Base-by-base conservation (phyloP, 2,113 vertebrate genomes). In the Petrocephalus zakoni region DNA sequence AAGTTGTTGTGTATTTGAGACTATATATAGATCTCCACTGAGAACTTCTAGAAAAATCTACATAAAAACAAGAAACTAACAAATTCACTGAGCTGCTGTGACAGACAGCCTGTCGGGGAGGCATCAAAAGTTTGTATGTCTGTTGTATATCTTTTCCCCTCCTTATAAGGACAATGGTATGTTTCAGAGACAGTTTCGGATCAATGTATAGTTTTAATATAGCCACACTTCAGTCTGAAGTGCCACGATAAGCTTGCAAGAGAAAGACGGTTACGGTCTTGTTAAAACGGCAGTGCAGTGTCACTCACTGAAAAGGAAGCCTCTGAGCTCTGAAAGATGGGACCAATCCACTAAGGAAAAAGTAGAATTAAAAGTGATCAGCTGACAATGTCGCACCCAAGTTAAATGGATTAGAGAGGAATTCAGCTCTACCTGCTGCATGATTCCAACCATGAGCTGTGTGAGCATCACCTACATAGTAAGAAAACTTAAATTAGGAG, bases 381-480 rank as follows among this genome's bases (percentile, higher is more conserved):
- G 22, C 13, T 55, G 34, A 47, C 37, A 19, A 22, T 64, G 15
- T 55, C 34, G 8, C 13, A 17, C 15, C n/a, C 49, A 2, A 86
- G 58, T 17, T 86, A 29, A n/a, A 88, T 17, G 85, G 34, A 19
- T 89, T 11, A 17, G 86, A 86, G 51, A 22, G 58, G 51, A 37
- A 58, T 61, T 82, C 52, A 89, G 37, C 47, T 53, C 90, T 55
- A 95, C 90, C 93, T 94, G 93, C 91, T 93, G 89, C 85, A 93
- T 91, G n/a, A 93, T 88, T 89, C 92, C 91, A 81, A 93, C 91
- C 87, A 91, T 87, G 47, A 94, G 91, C 92, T 94, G 91, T 90
- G 92, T 93, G 21, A 94, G 90, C 85, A 94, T 86, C 85, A 92
- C 68, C 89, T 90, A 17, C 89, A 92, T 89, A 85, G 56, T 46